These are phyloP conservation scores for Mnemiopsis leidyi DNA, from an alignment of 37 sponge, comb jelly and placozoan species.

Conservation along the genomic window DNA sequence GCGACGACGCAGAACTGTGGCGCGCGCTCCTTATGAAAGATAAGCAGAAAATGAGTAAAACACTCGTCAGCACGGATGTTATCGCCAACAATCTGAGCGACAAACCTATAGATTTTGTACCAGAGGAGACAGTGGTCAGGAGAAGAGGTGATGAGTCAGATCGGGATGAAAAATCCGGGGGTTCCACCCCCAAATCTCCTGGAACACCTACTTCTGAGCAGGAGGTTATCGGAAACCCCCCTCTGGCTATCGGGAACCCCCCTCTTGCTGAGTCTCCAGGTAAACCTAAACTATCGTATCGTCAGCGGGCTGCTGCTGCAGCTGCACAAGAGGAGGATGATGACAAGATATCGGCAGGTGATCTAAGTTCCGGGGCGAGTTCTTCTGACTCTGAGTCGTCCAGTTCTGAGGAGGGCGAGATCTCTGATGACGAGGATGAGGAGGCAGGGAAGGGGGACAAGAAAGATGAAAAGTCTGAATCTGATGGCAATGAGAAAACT, in stretches of 20 bases:
- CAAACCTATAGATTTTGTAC: constrained; percentile 42
- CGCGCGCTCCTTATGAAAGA: constrained; percentile 16
- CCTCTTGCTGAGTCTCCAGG: constrained; percentile 25
- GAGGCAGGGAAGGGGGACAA: not conserved
- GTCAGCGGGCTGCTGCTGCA: not conserved
- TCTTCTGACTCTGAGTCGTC: not conserved
- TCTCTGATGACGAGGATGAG: constrained; percentile 1
- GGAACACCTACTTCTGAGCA: no score
- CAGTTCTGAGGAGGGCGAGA: constrained; percentile 32
- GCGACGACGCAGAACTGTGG: constrained; percentile 20
- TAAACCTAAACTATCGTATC: constrained; percentile 12
- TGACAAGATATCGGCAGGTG: constrained; percentile 9
- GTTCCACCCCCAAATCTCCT: not conserved
- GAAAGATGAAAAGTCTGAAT: not conserved
- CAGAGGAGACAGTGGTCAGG: not conserved
- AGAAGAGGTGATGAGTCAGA: not conserved
- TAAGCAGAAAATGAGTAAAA: not conserved
- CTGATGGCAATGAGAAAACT: not conserved
- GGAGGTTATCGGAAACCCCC: not conserved
- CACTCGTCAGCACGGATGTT: not conserved
- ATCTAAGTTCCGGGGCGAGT: not conserved
- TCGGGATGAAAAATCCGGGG: not conserved
- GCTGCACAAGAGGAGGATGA: constrained; percentile 21
- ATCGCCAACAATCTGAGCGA: constrained; percentile 34
- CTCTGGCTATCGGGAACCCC: constrained; percentile 23